phyloP scores from a whole-genome alignment of 1,140 invertebrate species.

The Ectropis grisescens region DNA sequence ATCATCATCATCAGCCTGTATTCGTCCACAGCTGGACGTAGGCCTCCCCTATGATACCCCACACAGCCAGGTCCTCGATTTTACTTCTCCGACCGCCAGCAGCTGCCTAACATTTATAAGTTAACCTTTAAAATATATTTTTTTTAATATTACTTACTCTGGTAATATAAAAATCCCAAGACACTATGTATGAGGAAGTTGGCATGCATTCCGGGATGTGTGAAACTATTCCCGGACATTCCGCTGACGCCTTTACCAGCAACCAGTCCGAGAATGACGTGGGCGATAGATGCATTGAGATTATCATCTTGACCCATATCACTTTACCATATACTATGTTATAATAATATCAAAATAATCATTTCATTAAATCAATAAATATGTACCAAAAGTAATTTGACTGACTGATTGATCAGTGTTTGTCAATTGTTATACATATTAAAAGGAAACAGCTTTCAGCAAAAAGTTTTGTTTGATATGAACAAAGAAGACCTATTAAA shows the following conservation, averaged over 20 bases:
- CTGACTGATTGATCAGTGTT: too few species aligned
- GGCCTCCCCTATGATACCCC: background rate
- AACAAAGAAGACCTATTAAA: too few species aligned
- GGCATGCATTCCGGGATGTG: slow-evolving; percentile 51
- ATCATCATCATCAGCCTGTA: background rate
- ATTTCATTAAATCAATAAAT: too few species aligned
- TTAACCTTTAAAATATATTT: background rate
- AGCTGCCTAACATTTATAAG: background rate
- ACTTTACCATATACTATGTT: slow-evolving; percentile 11
- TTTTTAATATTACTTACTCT: slow-evolving; percentile 29
- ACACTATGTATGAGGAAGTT: slow-evolving; percentile 51
- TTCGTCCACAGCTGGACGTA: background rate
- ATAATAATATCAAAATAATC: slow-evolving; percentile 2
- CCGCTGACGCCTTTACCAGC: slow-evolving; percentile 33
- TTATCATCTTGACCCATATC: slow-evolving; percentile 34
- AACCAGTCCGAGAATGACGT: slow-evolving; percentile 41
- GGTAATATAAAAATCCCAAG: slow-evolving; percentile 42
- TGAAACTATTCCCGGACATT: slow-evolving; percentile 20
- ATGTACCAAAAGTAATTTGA: too few species aligned
- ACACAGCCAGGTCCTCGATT: too few species aligned
- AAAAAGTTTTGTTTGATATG: too few species aligned
- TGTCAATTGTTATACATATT: too few species aligned
- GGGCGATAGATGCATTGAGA: slow-evolving; percentile 35
- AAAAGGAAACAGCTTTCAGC: too few species aligned
- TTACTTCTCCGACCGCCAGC: background rate